A percentile compares a stretch with the other conserved stretches of the same genome.
Conservation (phyloP, 1,140 invertebrate genomes). For the Leguminivora glycinivorella region DNA sequence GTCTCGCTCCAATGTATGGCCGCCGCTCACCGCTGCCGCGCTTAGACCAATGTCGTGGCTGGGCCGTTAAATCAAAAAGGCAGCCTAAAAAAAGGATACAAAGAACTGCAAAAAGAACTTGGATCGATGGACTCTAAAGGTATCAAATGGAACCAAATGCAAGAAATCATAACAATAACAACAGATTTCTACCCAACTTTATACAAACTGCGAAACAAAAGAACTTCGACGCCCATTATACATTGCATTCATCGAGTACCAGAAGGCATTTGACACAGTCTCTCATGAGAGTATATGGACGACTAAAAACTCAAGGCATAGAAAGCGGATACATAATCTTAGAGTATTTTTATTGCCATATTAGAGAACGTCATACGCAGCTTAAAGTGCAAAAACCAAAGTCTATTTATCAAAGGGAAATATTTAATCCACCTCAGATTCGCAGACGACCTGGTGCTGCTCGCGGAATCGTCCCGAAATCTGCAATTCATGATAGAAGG, state of each 20-base stretch:
- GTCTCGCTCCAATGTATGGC: too few relatives aligned
- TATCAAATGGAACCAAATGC: constrained; percentile 30
- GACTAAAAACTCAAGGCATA: neutral
- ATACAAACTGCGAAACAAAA: neutral
- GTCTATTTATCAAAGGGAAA: neutral
- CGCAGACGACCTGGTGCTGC: neutral
- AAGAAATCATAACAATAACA: constrained; percentile 35
- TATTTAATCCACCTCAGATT: neutral
- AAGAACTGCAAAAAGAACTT: constrained; percentile 34
- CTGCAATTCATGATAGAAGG: neutral
- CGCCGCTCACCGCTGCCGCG: too few relatives aligned
- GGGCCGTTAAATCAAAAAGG: too few relatives aligned
- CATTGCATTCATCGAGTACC: too few relatives aligned
- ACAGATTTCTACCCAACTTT: constrained; percentile 27
- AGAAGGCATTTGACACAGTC: too few relatives aligned
- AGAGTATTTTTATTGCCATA: neutral
- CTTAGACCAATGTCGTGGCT: too few relatives aligned
- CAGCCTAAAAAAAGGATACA: constrained; percentile 39
- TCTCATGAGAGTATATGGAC: neutral
- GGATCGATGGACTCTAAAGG: constrained; percentile 36
- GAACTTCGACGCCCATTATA: neutral
- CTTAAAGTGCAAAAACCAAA: neutral
- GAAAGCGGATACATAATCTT: neutral
- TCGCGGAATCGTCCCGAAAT: neutral
- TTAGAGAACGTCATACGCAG: neutral